phyloP scores from a whole-genome alignment of 2,888 invertebrate genomes.

The Drosophila ezoana region DNA sequence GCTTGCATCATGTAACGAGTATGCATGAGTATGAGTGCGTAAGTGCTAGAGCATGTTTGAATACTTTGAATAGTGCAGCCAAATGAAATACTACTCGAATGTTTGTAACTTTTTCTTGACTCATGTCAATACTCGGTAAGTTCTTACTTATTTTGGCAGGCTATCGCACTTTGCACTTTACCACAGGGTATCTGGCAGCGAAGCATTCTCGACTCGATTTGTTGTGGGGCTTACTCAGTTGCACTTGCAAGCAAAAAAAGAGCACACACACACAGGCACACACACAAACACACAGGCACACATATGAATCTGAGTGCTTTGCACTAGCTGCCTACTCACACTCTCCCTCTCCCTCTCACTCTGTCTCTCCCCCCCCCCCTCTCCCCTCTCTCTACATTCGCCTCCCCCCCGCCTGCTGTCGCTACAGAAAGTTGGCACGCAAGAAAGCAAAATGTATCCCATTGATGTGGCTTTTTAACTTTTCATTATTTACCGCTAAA shows the following conservation, averaged over 20 bases:
- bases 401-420: not conserved
- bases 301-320: slow-evolving; percentile 20
- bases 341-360: not conserved
- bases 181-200: not conserved
- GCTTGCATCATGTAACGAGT: not conserved
- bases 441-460: slow-evolving; percentile 69
- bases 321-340: not conserved
- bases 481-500: slow-evolving; percentile 86
- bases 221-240: slow-evolving; percentile 32
- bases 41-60: not conserved
- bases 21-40: not conserved
- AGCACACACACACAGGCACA: slow-evolving; percentile 2
- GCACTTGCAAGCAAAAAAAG: slow-evolving; percentile 27
- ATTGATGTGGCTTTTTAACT: slow-evolving; percentile 85
- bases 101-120: no score
- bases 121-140: not conserved
- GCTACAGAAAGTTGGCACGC: slow-evolving; percentile 25
- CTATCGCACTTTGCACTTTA: not conserved
- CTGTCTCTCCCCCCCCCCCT: not conserved
- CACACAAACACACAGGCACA: slow-evolving; percentile 6
- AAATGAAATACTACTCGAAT: not conserved
- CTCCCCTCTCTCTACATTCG: not conserved
- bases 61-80: not conserved
- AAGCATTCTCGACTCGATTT: not conserved
- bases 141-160: not conserved